Base-by-base conservation (phyloP, 2,888 invertebrate species). In the Plutella xylostella region DNA sequence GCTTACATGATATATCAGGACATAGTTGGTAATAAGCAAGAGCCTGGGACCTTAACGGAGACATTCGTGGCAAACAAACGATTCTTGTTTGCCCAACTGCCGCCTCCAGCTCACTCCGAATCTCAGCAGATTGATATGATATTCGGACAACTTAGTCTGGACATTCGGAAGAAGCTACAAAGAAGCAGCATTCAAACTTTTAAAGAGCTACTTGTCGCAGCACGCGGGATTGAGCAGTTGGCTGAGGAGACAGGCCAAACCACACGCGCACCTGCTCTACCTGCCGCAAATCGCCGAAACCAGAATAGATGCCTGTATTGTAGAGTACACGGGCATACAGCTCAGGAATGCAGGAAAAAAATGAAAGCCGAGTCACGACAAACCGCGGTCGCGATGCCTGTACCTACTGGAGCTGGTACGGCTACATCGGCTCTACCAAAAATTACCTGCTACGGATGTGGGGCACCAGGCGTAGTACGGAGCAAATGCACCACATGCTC, bases 381-480 rank as follows among this genome's bases (percentile, higher is more conserved):
- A 7, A 15, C 1, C 20, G 3, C 15, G 5, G 12, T 7, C 4
- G 7, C n/a, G 7, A 7, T n/a, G n/a, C n/a, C n/a, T n/a, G n/a
- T 20, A 43, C 14, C 17, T 20, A 21, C 17, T 12, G 34, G 15
- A 19, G 19, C 3, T 4, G 30, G 38, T 19, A 28, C 28, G 11
- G 33, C 34, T 4, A 31, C 46, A 2, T 46, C 46, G n/a, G 33
- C 43, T n/a, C 12, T 9, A 19, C 44, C 41, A 18, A 45, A 40
- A 39, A 34, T 47, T 31, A 34, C 45, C 9, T 45, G 41, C 14
- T 45, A 43, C 25, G 45, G 48, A n/a, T 48, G 48, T 35, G 48
- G 45, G 15, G 40, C 42, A 14, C 35, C 45, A 14, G 48, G 48
- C 4, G 43, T 48, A 2, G 38, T 45, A 12, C 31, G 47, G n/a